Evolutionary conservation across 1,140 invertebrate genomes (phyloP), one percentile per base, ranked within the genome.

Genomic region (Eriosoma lanigerum): DNA sequence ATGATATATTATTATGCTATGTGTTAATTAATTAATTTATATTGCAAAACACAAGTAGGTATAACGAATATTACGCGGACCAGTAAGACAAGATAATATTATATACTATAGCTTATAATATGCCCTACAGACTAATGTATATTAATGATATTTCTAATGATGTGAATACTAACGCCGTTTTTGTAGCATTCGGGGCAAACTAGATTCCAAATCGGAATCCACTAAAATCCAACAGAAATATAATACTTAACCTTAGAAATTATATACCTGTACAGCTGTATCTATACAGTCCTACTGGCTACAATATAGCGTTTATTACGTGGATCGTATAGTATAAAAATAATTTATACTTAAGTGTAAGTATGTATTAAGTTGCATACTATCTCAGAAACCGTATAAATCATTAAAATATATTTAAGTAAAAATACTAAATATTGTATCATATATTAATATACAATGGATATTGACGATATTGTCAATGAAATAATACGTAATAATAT

Each of bases 381-480:
- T n/a, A n/a, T n/a, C n/a, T n/a, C n/a, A n/a, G n/a, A n/a, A n/a
- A n/a, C n/a, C n/a, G n/a, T n/a, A n/a, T n/a, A n/a, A n/a, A n/a
- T n/a, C n/a, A n/a, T n/a, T n/a, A n/a, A n/a, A n/a, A n/a, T n/a
- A n/a, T n/a, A n/a, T n/a, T n/a, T n/a, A n/a, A n/a, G n/a, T n/a
- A n/a, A n/a, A n/a, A n/a, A n/a, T n/a, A n/a, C n/a, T n/a, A n/a
- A n/a, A n/a, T n/a, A n/a, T n/a, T n/a, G n/a, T n/a, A n/a, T n/a
- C n/a, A n/a, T n/a, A n/a, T n/a, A n/a, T n/a, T n/a, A n/a, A 68
- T 38, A 46, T 10, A 68, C n/a, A 68, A 66, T 68, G n/a, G 13
- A 32, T 26, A 70, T 70, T 70, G 46, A 48, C 44, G 21, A 70
- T 70, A n/a, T n/a, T n/a, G n/a, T n/a, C n/a, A n/a, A n/a, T n/a